Evolutionary conservation across 2,797 vertebrate genomes (phyloP).

Genomic region (Argentina silus): DNA sequence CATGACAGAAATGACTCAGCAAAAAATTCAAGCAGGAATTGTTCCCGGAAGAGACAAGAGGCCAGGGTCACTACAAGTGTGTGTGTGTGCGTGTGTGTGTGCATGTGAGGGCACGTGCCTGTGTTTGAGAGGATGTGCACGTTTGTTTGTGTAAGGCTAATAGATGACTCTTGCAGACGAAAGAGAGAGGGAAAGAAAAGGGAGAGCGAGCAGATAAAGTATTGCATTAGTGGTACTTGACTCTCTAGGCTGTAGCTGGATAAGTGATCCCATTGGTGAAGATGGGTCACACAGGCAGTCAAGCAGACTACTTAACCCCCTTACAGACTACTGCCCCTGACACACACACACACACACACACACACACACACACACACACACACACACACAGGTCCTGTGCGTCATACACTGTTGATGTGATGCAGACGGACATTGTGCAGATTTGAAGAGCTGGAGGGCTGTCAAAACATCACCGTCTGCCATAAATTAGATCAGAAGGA

Average conservation of each 20-base stretch:
- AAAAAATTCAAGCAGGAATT: not conserved
- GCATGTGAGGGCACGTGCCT: not conserved
- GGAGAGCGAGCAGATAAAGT: conserved; percentile 30
- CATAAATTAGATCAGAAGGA: conserved; percentile 54
- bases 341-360: conserved; percentile 3
- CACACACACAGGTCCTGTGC: conserved; percentile 17
- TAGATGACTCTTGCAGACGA: not conserved
- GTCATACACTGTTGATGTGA: conserved; percentile 44
- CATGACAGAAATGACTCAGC: not conserved
- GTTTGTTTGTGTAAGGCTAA: not conserved
- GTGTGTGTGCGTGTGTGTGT: not conserved
- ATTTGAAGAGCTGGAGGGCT: conserved; percentile 45
- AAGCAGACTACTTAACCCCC: conserved; percentile 45
- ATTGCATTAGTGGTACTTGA: conserved; percentile 34
- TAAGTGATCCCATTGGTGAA: conserved; percentile 70
- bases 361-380: conserved; percentile 25
- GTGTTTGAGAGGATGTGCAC: not conserved
- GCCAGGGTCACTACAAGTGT: not conserved
- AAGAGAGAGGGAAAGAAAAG: conserved; percentile 18
- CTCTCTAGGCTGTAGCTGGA: conserved; percentile 53
- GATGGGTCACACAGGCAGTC: conserved; percentile 63
- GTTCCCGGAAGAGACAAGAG: not conserved
- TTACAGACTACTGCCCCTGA: conserved; percentile 51
- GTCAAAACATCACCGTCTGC: conserved; percentile 75
- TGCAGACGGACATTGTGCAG: conserved; percentile 53